Evolutionary conservation across 2,888 invertebrate genomes (phyloP), one percentile per base, ranked within the genome.

Genomic region (Neria commutata): DNA sequence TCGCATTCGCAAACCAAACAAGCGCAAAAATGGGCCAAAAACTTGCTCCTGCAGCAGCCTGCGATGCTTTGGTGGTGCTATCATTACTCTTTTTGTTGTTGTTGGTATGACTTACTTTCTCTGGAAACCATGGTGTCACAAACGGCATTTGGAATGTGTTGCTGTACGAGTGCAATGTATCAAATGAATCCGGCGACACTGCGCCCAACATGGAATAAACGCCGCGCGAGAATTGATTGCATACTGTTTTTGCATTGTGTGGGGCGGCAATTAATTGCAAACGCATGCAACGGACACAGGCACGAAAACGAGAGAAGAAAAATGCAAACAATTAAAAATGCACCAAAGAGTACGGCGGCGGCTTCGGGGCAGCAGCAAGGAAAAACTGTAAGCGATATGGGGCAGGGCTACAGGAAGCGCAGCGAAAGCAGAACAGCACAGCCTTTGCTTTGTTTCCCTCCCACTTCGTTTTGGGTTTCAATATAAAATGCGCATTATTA

Each of bases 121-220:
- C 94, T 0, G 95, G 94, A 78, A 94, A 95, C 93, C 94, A 94
- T 14, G 94, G 94, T 47, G 94, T 94, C 63, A 95, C 90, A 80
- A 95, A 95, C 37, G 95, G 95, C 92, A 95, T 93, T 84, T 95
- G 94, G 81, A 95, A 95, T 52, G 95, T 94, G 82, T 95, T 95
- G 75, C 93, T 92, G 83, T 95, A 95, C 19, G 95, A 95, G 81
- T 95, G 94, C 53, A 95, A 86, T 4, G 94, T 95, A 83, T 95
- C 94, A 80, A 95, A 95, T n/a, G 94, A 94, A 77, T 94, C 94
- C 37, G 94, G 93, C 54, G 92, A 92, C 46, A 95, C 94, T 10
- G 94, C 94, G 6, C 94, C 94, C 68, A 95, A 83, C 91, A 95
- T 92, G 0, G 94, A 90, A 76, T 89, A 92, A 54, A 95, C 94